Evolutionary conservation across 2,888 invertebrate genomes (phyloP).

Genomic region (Elegia similella): DNA sequence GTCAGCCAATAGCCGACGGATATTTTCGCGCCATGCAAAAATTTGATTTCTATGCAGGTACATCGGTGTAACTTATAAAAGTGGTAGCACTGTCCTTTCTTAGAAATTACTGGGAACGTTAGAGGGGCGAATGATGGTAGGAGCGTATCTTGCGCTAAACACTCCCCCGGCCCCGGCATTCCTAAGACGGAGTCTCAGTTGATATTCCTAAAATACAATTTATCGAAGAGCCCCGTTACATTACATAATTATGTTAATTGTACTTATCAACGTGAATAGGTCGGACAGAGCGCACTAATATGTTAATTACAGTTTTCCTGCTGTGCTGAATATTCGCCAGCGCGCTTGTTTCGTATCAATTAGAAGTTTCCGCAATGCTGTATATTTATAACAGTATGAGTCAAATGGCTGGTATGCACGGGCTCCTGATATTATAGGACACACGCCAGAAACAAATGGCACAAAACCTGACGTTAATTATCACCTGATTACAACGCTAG

Average conservation of each 20-base stretch:
- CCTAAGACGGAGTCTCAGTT: too few relatives aligned
- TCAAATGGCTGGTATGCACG: not conserved
- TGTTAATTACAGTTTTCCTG: conserved; percentile 3
- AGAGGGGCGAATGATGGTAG: too few relatives aligned
- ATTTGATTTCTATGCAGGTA: too few relatives aligned
- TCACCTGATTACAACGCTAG: conserved; percentile 35
- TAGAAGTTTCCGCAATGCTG: not conserved
- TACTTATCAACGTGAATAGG: conserved; percentile 22
- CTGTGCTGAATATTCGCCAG: conserved; percentile 1
- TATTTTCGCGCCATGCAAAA: too few relatives aligned
- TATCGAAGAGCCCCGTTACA: conserved; percentile 32
- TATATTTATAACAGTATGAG: too few relatives aligned
- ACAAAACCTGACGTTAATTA: conserved; percentile 29
- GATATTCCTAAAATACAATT: too few relatives aligned
- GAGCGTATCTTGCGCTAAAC: too few relatives aligned
- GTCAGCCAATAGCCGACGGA: too few relatives aligned
- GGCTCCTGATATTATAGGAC: conserved; percentile 33
- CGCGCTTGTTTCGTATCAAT: not conserved
- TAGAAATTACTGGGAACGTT: too few relatives aligned
- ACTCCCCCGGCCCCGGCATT: too few relatives aligned
- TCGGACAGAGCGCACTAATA: conserved; percentile 2
- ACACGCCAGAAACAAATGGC: conserved; percentile 2
- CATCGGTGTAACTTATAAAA: too few relatives aligned
- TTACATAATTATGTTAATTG: conserved; percentile 19
- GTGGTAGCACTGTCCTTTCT: too few relatives aligned